Evolutionary conservation across 2,113 vertebrate genomes (phyloP), one percentile per base, ranked within the genome.

Genomic region (Bufo gargarizans): DNA sequence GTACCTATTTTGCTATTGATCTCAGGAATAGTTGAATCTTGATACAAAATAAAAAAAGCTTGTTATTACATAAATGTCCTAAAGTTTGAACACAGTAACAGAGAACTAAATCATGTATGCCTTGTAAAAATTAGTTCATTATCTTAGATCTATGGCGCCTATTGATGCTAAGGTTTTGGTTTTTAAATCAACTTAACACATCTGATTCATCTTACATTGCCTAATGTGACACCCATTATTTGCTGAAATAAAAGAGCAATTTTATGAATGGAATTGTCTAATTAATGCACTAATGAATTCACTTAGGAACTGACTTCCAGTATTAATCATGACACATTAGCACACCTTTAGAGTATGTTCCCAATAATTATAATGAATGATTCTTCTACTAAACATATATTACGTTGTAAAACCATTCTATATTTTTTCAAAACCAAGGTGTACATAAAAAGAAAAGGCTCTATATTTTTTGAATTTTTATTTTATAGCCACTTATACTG

Each of bases 311-410:
- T 85, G 83, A 76, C 69, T 85, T 85, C 56, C 50, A 58, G 69
- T 85, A 74, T 85, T 76, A 85, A 85, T 85, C 83, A 74, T 85
- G 53, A 76, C 69, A 85, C 69, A 76, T 85, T 85, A 85, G 83
- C 67, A 76, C 69, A 76, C 67, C 83, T 85, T 76, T 22, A 17
- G 65, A 58, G 50, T 85, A 50, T 76, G 50, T 85, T 55, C 22
- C 50, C 67, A 85, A 74, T 72, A 85, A 74, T 85, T 14, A 56
- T 45, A 85, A 71, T 56, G 56, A 85, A 71, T 71, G 53, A 12
- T 45, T 33, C 50, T 33, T 9, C 13, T 43, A 33, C 17, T 56
- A 11, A 43, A 84, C 53, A 58, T 58, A 45, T 20, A 85, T 76
- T 84, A 55, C 11, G 13, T 1, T 50, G 6, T 50, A 14, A 2